A percentile compares a stretch with the other conserved stretches of the same genome.
Evolutionary conservation across 2,888 invertebrate species (phyloP).

Genomic region (Hyppa rectilinea): DNA sequence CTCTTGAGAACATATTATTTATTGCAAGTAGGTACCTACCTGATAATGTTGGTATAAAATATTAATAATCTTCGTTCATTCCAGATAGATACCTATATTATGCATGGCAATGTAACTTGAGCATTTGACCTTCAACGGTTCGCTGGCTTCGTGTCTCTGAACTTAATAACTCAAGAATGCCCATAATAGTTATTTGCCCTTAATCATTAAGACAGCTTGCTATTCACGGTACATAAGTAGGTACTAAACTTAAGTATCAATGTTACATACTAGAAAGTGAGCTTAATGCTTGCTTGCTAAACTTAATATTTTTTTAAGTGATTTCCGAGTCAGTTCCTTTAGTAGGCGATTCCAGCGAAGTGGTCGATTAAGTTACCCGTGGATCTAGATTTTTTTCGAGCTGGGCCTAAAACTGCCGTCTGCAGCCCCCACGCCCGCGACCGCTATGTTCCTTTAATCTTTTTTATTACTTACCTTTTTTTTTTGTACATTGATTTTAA

Average conservation of each 20-base stretch:
- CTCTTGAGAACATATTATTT: not conserved
- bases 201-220: constrained; percentile 67
- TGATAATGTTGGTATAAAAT: constrained; percentile 15
- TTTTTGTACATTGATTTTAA: too few species aligned
- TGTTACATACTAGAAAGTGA: not conserved
- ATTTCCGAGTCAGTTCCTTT: too few species aligned
- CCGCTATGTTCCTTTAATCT: too few species aligned
- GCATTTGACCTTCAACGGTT: constrained; percentile 79
- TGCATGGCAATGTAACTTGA: constrained; percentile 75
- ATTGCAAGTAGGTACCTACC: not conserved
- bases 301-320: too few species aligned
- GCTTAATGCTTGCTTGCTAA: too few species aligned
- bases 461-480: too few species aligned
- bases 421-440: too few species aligned
- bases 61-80: constrained; percentile 43
- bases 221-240: constrained; percentile 7
- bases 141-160: constrained; percentile 77
- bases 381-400: too few species aligned
- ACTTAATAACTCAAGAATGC: constrained; percentile 76
- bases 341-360: too few species aligned
- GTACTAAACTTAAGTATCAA: constrained; percentile 3
- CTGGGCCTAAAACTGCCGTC: too few species aligned
- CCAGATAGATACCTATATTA: constrained; percentile 48
- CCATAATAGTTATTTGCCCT: constrained; percentile 71
- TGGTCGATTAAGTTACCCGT: too few species aligned